Evolutionary conservation across 2,888 invertebrate genomes (phyloP).

Genomic region (Heliconius charithonia): DNA sequence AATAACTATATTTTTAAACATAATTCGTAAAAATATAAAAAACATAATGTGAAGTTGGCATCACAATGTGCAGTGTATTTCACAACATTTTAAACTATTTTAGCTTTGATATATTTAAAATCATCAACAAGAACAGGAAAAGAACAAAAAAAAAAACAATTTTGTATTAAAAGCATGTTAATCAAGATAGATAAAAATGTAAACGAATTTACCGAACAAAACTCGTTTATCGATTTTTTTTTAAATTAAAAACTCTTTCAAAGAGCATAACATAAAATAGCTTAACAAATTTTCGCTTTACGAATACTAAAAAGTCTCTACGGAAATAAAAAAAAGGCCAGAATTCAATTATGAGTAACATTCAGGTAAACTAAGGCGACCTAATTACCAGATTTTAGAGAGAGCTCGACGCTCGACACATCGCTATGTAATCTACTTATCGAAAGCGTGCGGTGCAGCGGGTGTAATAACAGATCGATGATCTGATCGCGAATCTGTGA

Average conservation of each 20-base stretch:
- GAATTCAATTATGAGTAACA: slow-evolving; percentile 40
- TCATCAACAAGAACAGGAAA: neutral
- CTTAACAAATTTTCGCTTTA: slow-evolving; percentile 11
- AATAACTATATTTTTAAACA: no score
- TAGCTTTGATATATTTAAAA: neutral
- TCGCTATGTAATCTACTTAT: slow-evolving; percentile 44
- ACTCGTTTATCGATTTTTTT: neutral
- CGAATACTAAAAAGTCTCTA: slow-evolving; percentile 20
- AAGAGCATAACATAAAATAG: slow-evolving; percentile 15
- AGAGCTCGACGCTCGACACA: slow-evolving; percentile 39
- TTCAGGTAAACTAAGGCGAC: slow-evolving; percentile 43
- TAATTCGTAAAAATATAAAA: no score
- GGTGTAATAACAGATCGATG: slow-evolving; percentile 44
- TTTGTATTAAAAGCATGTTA: neutral
- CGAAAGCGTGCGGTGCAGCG: slow-evolving; percentile 42
- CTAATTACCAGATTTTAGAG: slow-evolving; percentile 46
- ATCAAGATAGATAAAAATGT: neutral
- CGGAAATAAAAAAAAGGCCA: slow-evolving; percentile 28
- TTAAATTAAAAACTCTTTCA: neutral
- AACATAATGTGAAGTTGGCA: no score
- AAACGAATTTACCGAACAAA: neutral
- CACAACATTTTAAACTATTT: no score
- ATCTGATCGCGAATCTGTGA: slow-evolving; percentile 34
- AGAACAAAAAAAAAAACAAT: neutral
- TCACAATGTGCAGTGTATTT: no score